phyloP scores from a whole-genome alignment of 2,888 invertebrate species.

The Sicus ferrugineus region DNA sequence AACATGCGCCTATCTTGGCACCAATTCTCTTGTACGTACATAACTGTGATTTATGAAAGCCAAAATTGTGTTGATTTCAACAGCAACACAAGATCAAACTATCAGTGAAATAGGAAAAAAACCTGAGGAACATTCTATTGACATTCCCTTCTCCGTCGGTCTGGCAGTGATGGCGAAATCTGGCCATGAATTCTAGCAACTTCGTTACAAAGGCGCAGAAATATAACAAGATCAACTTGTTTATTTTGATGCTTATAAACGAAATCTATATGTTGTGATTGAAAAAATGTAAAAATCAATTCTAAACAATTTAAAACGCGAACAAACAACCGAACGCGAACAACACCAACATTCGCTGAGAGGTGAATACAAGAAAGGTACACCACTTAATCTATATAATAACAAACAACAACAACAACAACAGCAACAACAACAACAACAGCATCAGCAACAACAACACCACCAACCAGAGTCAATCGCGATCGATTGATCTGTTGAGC shows the following conservation, averaged over 20 bases:
- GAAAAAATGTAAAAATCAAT: too few relatives aligned
- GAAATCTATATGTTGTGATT: too few relatives aligned
- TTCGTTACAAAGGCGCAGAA: too few relatives aligned
- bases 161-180: too few relatives aligned
- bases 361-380: slow-evolving; percentile 43
- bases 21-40: slow-evolving; percentile 25
- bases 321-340: not conserved
- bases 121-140: too few relatives aligned
- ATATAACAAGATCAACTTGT: too few relatives aligned
- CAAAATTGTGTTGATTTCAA: slow-evolving; percentile 40
- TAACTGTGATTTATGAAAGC: slow-evolving; percentile 45
- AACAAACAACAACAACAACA: slow-evolving; percentile 16
- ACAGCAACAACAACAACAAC: slow-evolving; percentile 13
- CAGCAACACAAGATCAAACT: not conserved
- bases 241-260: too few relatives aligned
- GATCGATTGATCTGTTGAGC: slow-evolving; percentile 19
- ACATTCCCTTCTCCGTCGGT: too few relatives aligned
- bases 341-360: not conserved
- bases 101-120: not conserved
- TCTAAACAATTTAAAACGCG: too few relatives aligned
- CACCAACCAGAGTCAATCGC: slow-evolving; percentile 42
- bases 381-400: slow-evolving; percentile 42
- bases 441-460: slow-evolving; percentile 38
- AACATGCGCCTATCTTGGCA: slow-evolving; percentile 30
- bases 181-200: too few relatives aligned